Evolutionary conservation across 2,797 vertebrate genomes (phyloP).

Genomic region (Myotis planiceps): DNA sequence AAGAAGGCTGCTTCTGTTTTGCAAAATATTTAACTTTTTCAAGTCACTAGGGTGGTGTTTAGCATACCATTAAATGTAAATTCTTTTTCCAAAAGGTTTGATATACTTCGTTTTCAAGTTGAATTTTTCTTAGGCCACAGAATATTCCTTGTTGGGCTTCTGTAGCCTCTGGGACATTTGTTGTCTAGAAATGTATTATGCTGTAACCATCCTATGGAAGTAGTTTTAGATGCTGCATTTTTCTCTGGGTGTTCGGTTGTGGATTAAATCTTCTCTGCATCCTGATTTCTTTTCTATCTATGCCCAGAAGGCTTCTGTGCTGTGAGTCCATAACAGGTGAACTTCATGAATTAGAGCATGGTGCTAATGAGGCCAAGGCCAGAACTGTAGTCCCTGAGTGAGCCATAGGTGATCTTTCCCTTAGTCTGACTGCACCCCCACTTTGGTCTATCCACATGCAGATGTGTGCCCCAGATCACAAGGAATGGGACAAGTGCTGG

Average conservation of each 20-base stretch:
- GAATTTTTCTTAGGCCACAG: neutral
- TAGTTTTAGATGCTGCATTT: neutral
- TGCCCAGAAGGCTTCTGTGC: slow-evolving; percentile 30
- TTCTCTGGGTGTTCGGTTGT: neutral
- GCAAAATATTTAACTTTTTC: slow-evolving; percentile 30
- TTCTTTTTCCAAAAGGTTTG: neutral
- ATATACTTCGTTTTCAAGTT: neutral
- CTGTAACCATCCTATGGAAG: neutral
- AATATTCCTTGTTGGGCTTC: neutral
- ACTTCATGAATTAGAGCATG: neutral
- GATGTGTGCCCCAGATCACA: neutral
- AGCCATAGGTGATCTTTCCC: slow-evolving; percentile 30
- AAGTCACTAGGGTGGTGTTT: neutral
- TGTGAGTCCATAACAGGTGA: neutral
- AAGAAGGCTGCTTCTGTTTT: neutral
- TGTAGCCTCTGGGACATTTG: neutral
- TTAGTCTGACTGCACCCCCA: neutral
- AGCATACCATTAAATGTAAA: slow-evolving; percentile 7
- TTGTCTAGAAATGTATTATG: neutral
- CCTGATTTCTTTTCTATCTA: slow-evolving; percentile 38
- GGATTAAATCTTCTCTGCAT: slow-evolving; percentile 11
- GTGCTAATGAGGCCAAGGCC: slow-evolving; percentile 34
- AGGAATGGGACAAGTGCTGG: neutral
- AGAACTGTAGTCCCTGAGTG: neutral
- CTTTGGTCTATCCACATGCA: neutral